Percentiles rank a stretch among this genome's conserved stretches.
Evolutionary conservation across 2,113 vertebrate species (phyloP).

Genomic region (Jacana jacana): DNA sequence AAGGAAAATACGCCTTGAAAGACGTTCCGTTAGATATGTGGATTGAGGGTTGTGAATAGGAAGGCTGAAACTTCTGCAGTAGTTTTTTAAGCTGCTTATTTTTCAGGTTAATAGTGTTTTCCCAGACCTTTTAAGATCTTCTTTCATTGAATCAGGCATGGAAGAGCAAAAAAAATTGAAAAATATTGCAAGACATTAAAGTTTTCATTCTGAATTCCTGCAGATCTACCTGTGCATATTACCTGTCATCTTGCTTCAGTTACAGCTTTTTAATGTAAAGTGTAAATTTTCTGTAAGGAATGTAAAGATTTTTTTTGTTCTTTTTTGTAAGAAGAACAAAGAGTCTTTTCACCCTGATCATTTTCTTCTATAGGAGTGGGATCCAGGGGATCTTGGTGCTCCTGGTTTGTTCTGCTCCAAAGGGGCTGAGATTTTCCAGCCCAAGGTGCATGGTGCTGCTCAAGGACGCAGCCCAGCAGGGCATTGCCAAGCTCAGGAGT

Average conservation of each 20-base stretch:
- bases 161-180: constrained; percentile 1
- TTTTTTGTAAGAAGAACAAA: neutral
- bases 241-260: neutral
- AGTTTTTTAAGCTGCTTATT: constrained; percentile 51
- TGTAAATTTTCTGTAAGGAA: neutral
- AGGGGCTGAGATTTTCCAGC: neutral
- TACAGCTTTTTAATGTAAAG: neutral
- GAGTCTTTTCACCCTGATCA: neutral
- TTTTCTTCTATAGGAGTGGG: neutral
- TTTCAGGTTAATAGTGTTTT: constrained; percentile 39
- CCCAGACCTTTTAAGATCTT: constrained; percentile 15
- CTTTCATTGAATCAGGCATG: constrained; percentile 9
- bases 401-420: neutral
- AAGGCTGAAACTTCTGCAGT: neutral
- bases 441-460: neutral
- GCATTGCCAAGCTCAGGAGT: fast-evolving
- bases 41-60: constrained; percentile 13
- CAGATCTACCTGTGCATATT: neutral
- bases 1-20: neutral
- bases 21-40: neutral
- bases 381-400: fast-evolving
- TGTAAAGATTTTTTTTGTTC: neutral
- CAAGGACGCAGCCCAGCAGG: neutral
- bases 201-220: neutral
- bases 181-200: neutral